Percentiles rank a stretch among this genome's conserved stretches.
Conservation (phyloP, 1,140 invertebrate genomes). For the Bombus turneri region DNA sequence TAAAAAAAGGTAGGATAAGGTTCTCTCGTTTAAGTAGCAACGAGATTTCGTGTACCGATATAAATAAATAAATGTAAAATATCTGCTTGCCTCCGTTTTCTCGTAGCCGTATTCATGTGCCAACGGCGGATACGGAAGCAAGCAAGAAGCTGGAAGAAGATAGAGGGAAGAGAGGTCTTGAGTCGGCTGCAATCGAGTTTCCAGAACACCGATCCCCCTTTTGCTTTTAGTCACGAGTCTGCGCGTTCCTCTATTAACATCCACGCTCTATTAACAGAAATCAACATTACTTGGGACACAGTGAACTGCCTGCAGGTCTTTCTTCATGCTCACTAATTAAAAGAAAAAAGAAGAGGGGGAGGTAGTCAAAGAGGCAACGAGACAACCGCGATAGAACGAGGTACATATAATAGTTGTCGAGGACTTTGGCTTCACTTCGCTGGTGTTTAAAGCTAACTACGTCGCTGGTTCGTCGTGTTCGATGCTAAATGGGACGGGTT, state of each 20-base stretch:
- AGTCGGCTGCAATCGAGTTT: constrained; percentile 41
- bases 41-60: constrained; percentile 60
- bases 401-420: background rate
- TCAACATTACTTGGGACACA: constrained; percentile 10
- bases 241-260: background rate
- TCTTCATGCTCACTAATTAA: constrained; percentile 13
- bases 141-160: background rate
- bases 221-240: constrained; percentile 26
- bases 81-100: constrained; percentile 12
- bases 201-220: constrained; percentile 40
- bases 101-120: constrained; percentile 26
- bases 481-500: background rate
- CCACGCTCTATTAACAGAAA: constrained; percentile 25
- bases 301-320: background rate
- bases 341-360: background rate
- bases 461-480: background rate
- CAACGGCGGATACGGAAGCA: background rate
- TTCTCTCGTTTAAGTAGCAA: constrained; percentile 55
- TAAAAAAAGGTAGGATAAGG: background rate
- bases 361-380: background rate
- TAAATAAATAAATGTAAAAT: constrained; percentile 62
- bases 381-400: background rate
- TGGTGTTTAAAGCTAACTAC: background rate
- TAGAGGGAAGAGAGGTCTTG: background rate
- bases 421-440: background rate